Percentiles rank a stretch among this genome's conserved stretches.
Conservation (phyloP, 2,113 vertebrate species). For the Podilymbus podiceps region DNA sequence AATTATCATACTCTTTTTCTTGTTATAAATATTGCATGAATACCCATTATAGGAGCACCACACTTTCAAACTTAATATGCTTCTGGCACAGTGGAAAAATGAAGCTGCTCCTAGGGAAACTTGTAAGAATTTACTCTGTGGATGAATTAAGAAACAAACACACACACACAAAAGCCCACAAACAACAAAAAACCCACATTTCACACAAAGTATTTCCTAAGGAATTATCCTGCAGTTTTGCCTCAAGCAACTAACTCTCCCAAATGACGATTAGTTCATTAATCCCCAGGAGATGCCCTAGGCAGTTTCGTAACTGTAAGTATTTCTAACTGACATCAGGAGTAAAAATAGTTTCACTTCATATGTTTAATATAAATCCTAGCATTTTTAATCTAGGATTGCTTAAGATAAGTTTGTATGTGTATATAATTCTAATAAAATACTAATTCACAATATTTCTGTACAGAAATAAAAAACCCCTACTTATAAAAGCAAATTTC, state of each 20-base stretch:
- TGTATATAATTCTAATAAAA: background rate
- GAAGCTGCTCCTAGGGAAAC: background rate
- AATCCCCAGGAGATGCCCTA: background rate
- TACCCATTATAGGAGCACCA: background rate
- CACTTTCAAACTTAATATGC: background rate
- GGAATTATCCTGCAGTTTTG: background rate
- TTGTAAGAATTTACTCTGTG: background rate
- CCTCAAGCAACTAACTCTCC: background rate
- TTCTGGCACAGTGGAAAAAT: background rate
- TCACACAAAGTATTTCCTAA: background rate
- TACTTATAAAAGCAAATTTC: background rate
- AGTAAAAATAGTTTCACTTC: background rate
- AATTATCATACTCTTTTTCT: background rate
- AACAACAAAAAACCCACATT: fast-evolving
- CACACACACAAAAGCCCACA: no score
- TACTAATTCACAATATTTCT: background rate
- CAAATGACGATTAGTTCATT: background rate
- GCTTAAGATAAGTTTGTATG: background rate
- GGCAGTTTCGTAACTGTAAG: background rate
- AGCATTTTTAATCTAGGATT: background rate
- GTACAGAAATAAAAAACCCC: background rate
- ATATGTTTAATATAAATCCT: background rate
- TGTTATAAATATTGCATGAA: background rate
- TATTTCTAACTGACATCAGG: background rate
- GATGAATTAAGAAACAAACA: background rate